phyloP scores from a whole-genome alignment of 92 coral and sea anemone species.

The Nematostella vectensis region DNA sequence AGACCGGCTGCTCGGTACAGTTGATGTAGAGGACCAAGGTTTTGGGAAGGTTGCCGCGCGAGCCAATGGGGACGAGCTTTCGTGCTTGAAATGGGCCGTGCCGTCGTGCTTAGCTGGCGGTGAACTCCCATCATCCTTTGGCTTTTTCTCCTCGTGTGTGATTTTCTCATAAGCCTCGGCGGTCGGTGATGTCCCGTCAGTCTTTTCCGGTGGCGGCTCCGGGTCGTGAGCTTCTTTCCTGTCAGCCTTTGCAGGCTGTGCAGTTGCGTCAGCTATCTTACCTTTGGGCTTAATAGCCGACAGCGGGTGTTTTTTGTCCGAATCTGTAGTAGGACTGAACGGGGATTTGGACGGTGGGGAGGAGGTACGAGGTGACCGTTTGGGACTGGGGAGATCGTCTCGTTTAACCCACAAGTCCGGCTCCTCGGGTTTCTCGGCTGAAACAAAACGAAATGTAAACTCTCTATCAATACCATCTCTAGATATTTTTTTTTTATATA shows the following conservation, averaged over 20 bases:
- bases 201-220: slow-evolving; percentile 12
- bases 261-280: too few species aligned
- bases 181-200: too few species aligned
- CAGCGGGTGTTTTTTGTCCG: slow-evolving; percentile 7
- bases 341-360: slow-evolving; percentile 11
- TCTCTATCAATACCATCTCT: too few species aligned
- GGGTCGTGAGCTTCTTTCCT: too few species aligned
- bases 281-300: slow-evolving; percentile 14
- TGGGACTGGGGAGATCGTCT: slow-evolving; percentile 29
- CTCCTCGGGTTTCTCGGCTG: slow-evolving; percentile 3
- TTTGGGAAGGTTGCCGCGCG: slow-evolving; percentile 77
- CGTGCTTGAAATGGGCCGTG: slow-evolving; percentile 7
- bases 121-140: slow-evolving; percentile 6
- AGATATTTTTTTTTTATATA: too few species aligned
- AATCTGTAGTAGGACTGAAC: neutral
- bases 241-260: slow-evolving; percentile 6
- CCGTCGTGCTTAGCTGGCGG: slow-evolving; percentile 15
- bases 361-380: slow-evolving; percentile 32
- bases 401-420: slow-evolving; percentile 57
- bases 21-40: slow-evolving; percentile 57
- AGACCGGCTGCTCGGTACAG: slow-evolving; percentile 27
- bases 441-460: neutral
- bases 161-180: too few species aligned
- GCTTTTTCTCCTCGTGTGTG: too few species aligned
- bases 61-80: slow-evolving; percentile 11